Base-by-base conservation (phyloP, 2,113 vertebrate species). In the Xenotilapia leptura region DNA sequence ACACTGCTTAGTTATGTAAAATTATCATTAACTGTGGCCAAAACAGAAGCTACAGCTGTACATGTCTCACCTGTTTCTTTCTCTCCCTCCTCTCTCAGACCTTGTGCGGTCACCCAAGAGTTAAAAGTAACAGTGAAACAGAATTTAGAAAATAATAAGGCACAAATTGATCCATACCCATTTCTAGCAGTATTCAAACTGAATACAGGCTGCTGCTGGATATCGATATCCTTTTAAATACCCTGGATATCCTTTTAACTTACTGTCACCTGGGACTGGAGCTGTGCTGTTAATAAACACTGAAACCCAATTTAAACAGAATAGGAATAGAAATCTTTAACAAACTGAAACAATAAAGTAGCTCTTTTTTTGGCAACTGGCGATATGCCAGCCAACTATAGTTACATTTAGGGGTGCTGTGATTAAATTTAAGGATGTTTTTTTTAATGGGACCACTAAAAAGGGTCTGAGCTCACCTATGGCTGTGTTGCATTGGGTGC, bases 81-180 rank as follows among this genome's bases (percentile, higher is more conserved):
- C 60, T 5, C 60, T 65, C 31, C 1, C 9, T 65, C 17, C 17
- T 7, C 31, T 36, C 58, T 62, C 58, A 62, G 58, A 65, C 31
- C 17, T n/a, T 65, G 31, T n/a, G 60, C 2, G 0, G 17, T 2
- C 19, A 38, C 60, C 4, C 2, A 65, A 65, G 0, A 65, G 19
- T 65, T 21, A 65, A 65, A 38, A 0, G 60, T 65, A n/a, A 65
- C 10, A n/a, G 31, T 65, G 33, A 38, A 65, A 38, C 33, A 65
- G 1, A 65, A 38, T 65, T 65, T 65, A 65, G 0, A 65, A 21
- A 65, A 0, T 38, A 65, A 65, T 1, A 13, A 65, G 60, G 33
- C 33, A 38, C 60, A 65, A 65, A 65, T 13, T 38, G 10, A 65
- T 65, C 33, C 33, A 2, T 2, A 38, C 2, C 6, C 4, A 38